Percentiles rank a stretch among this genome's conserved stretches.
Conservation (phyloP, 2,797 vertebrate species). For the Sciurus carolinensis region DNA sequence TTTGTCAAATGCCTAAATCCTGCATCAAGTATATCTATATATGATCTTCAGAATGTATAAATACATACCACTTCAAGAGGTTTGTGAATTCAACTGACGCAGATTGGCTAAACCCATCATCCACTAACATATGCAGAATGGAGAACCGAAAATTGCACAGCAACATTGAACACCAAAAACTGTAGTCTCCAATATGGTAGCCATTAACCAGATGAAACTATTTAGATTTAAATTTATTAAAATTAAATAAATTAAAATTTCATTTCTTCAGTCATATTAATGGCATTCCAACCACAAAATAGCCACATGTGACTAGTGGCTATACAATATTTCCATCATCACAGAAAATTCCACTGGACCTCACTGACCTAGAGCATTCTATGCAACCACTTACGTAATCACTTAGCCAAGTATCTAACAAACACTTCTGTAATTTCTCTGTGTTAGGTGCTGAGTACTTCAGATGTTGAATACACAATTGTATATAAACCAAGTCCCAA, state of each 20-base stretch:
- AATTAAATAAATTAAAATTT: constrained; percentile 40
- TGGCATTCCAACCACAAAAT: constrained; percentile 13
- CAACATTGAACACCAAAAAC: not conserved
- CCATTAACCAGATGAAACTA: not conserved
- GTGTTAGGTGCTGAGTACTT: not conserved
- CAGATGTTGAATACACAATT: not conserved
- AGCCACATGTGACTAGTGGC: not conserved
- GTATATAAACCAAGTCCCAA: not conserved
- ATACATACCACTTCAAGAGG: not conserved
- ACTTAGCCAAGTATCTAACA: not conserved
- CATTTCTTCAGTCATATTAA: constrained; percentile 4
- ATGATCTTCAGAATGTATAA: not conserved
- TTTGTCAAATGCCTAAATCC: not conserved
- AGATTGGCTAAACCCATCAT: not conserved
- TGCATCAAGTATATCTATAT: not conserved
- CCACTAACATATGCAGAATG: not conserved
- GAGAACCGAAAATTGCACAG: not conserved
- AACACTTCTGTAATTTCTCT: not conserved
- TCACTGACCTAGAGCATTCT: not conserved
- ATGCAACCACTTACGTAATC: not conserved
- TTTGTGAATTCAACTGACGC: not conserved
- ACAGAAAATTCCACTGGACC: not conserved
- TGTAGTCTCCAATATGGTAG: not conserved
- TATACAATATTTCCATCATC: not conserved
- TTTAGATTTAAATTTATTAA: constrained; percentile 24